These are phyloP conservation scores for Indri indri DNA, from an alignment of 2,113 vertebrate species.

Conservation along the genomic window DNA sequence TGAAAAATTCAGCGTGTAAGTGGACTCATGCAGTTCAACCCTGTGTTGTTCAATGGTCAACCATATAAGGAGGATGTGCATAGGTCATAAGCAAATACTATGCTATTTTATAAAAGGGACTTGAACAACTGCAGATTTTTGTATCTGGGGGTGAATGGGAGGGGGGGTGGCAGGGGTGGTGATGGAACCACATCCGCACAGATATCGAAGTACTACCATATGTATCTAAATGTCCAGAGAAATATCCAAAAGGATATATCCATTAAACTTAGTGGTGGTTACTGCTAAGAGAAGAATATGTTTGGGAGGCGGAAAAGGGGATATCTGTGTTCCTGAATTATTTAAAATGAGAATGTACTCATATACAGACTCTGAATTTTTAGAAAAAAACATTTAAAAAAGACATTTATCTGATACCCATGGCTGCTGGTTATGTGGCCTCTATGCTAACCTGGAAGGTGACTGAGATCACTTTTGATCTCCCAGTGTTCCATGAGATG, in stretches of 20 bases:
- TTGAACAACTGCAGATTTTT: background rate
- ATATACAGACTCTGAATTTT: background rate
- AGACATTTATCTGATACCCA: background rate
- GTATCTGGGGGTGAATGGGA: background rate
- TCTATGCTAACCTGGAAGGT: background rate
- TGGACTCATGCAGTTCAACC: background rate
- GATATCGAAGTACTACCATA: background rate
- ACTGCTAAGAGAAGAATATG: background rate
- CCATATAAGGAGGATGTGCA: background rate
- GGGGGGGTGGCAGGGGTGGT: too few relatives aligned
- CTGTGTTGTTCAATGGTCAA: background rate
- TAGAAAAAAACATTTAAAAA: background rate
- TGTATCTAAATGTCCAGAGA: background rate
- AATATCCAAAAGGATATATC: background rate
- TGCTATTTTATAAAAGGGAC: background rate
- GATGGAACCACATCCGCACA: background rate
- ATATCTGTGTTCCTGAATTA: background rate
- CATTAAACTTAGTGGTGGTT: background rate
- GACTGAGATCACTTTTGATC: background rate
- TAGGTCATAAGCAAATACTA: background rate
- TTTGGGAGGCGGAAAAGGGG: background rate
- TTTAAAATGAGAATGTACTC: background rate
- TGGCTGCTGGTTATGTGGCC: background rate
- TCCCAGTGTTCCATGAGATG: background rate
- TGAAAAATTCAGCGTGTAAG: background rate